Evolutionary conservation across 2,797 vertebrate species (phyloP), one percentile per base, ranked within the genome.

Genomic region (Spondyliosoma cantharus): DNA sequence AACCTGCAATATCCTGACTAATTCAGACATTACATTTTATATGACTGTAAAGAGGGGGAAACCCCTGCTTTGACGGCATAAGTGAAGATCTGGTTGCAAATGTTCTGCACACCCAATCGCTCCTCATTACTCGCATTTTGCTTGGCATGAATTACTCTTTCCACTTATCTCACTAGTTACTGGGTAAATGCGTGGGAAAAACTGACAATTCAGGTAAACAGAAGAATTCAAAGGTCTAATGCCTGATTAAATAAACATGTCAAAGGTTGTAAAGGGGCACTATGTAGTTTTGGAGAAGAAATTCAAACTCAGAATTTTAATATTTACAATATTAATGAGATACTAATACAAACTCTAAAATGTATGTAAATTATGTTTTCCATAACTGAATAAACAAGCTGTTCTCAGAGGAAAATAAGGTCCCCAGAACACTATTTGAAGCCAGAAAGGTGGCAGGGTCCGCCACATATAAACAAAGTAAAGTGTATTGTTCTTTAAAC

Each of bases 21-120:
- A 92, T 93, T 91, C 83, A 84, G 88, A 93, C 86, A 71, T 93
- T 94, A 93, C 89, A 90, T 92, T 90, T 91, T 90, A 86, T 89
- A 80, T 73, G 89, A 81, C 86, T 79, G 74, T 90, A 87, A 91
- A 86, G 77, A 88, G 70, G 81, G 90, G 80, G 70, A 86, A 91
- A 60, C 57, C 89, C 82, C 75, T 64, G 25, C 65, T 90, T 84
- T 86, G 85, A 89, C 85, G 80, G 73, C 65, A 70, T 68, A 86
- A 81, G 72, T 78, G 69, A 89, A 90, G 89, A 85, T 89, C 86
- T 91, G 67, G 85, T 89, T 91, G 84, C 85, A 82, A 81, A 80
- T 49, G 76, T 37, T 82, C 49, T 71, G 72, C 12, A 32, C 75
- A 79, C 50, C 43, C 80, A 29, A 74, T 78, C 81, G n/a, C 46